A percentile compares a stretch with the other conserved stretches of the same genome.
Conservation (phyloP, 1,140 invertebrate genomes). For the Dinoponera quadriceps region DNA sequence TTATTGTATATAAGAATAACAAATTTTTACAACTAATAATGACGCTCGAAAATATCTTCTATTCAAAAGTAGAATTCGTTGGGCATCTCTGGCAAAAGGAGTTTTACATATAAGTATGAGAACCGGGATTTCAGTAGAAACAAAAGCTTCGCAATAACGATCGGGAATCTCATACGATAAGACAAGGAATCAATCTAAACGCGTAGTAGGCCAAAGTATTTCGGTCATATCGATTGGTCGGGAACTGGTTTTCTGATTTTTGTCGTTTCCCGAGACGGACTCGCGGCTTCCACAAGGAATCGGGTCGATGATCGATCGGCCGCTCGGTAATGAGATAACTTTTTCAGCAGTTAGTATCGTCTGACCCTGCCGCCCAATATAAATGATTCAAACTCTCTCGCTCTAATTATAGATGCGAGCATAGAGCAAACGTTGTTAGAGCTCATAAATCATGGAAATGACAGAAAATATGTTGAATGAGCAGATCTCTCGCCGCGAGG, state of each 20-base stretch:
- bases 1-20: no score
- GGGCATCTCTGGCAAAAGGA: no score
- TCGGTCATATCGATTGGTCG: conserved; percentile 36
- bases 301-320: conserved; percentile 51
- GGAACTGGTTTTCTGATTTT: conserved; percentile 35
- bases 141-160: neutral
- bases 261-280: conserved; percentile 14
- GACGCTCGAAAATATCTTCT: no score
- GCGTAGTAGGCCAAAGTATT: conserved; percentile 21
- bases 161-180: neutral
- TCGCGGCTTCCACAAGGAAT: neutral
- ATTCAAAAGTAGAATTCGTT: no score
- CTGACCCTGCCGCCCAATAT: neutral
- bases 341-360: conserved; percentile 25
- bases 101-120: no score
- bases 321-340: conserved; percentile 43
- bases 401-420: conserved; percentile 42
- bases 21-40: no score
- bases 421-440: conserved; percentile 11
- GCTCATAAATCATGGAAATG: conserved; percentile 31
- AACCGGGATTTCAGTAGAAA: neutral
- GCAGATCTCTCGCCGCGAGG: neutral
- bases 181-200: neutral
- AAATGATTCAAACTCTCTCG: conserved; percentile 36
- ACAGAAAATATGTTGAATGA: conserved; percentile 24